phyloP scores from a whole-genome alignment of 2,113 vertebrate species.

The Cyphomyrus discorhynchus region DNA sequence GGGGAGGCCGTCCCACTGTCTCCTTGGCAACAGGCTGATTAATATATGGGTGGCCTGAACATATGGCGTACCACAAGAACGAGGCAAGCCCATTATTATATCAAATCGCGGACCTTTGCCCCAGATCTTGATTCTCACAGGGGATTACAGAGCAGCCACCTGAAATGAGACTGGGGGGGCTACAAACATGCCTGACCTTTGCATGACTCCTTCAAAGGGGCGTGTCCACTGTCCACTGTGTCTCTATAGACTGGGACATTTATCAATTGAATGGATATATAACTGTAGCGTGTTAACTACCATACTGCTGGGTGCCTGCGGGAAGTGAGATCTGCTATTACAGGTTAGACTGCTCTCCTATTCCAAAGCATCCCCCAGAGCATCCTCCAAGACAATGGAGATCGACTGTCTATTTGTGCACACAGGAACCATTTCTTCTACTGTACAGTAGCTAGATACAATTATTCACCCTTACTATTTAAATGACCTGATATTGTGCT shows the following conservation, averaged over 20 bases:
- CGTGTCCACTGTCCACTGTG: neutral
- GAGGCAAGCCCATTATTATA: neutral
- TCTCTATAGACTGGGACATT: neutral
- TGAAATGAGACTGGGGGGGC: neutral
- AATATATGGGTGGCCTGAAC: neutral
- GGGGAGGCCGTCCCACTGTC: neutral
- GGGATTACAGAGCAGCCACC: neutral
- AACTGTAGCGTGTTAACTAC: neutral
- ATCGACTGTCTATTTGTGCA: conserved; percentile 22
- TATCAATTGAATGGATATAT: neutral
- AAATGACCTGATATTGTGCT: neutral
- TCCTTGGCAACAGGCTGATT: conserved; percentile 5
- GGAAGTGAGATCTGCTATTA: conserved; percentile 86
- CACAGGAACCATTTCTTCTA: conserved; percentile 58
- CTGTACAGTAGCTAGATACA: neutral
- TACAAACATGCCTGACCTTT: neutral
- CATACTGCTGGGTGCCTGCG: conserved; percentile 56
- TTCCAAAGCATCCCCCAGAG: neutral
- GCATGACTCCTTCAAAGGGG: neutral
- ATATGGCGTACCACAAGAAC: neutral
- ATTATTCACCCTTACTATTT: neutral
- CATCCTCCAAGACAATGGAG: neutral
- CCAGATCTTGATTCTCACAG: neutral
- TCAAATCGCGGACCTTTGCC: neutral
- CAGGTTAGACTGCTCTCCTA: conserved; percentile 56